Evolutionary conservation across 1,140 invertebrate genomes (phyloP), one percentile per base, ranked within the genome.

Genomic region (Philaenus spumarius): DNA sequence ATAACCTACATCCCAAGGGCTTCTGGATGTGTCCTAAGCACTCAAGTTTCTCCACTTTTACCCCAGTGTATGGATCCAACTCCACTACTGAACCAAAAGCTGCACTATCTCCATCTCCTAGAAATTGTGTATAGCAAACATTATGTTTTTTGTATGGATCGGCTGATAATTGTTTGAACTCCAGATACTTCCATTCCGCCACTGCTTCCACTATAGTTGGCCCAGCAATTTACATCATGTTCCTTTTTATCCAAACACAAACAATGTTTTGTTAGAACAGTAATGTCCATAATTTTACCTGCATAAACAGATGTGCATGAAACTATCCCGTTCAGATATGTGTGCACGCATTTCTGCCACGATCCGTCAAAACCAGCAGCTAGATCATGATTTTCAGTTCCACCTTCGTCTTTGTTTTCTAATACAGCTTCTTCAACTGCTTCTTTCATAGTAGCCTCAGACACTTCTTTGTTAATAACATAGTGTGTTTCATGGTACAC

Each of bases 161-260:
- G 43, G 34, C 45, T 35, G 55, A 62, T 62, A 26, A 66, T 66
- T 56, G 60, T 40, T 52, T 48, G 20, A 39, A 57, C 58, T 37
- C 58, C 56, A 17, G 42, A 45, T 17, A 55, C 60, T 43, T 66
- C 65, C 65, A 66, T 66, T 55, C 59, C 59, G 30, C 58, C 65
- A 53, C 58, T 63, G 22, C 45, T 57, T 34, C 61, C 63, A 19
- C 19, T n/a, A 55, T 63, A 60, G 53, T 66, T 67, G 26, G 30
- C 57, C 15, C 53, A 11, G 48, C 66, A 65, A 60, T 34, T 45
- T 26, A 55, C 40, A n/a, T 24, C 20, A 56, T 60, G 50, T 19
- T 46, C 46, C 23, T n/a, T 46, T 56, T 56, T 56, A 19, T 46
- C 42, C 46, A 23, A 50, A 58, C 59, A 58, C 17, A 26, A 20